phyloP scores from a whole-genome alignment of 2,797 vertebrate species.

The Potorous gilbertii region DNA sequence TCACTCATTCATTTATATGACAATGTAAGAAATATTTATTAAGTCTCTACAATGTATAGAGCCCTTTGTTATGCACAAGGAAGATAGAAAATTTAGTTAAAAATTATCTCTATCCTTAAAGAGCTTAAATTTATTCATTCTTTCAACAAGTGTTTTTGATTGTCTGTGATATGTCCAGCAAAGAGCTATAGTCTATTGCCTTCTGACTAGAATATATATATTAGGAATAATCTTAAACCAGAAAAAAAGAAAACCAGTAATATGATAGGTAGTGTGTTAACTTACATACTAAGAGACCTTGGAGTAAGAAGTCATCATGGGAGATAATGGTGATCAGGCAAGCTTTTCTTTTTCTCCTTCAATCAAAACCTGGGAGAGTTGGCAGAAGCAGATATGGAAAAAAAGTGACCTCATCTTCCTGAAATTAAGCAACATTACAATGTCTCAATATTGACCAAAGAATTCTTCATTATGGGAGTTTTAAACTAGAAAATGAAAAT shows the following conservation, averaged over 20 bases:
- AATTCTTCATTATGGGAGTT: background rate
- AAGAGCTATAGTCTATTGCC: constrained; percentile 1
- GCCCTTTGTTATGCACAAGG: background rate
- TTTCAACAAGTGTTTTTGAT: constrained; percentile 23
- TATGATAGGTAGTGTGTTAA: background rate
- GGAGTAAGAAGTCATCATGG: background rate
- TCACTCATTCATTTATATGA: background rate
- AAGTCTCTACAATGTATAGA: background rate
- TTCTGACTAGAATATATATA: background rate
- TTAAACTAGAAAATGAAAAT: background rate
- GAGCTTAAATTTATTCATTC: constrained; percentile 31
- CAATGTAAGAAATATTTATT: background rate
- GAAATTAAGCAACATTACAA: background rate
- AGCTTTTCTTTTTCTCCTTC: background rate
- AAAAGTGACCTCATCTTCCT: background rate
- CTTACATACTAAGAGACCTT: background rate
- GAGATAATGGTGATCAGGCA: background rate
- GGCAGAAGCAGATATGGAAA: background rate
- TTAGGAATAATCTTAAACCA: background rate
- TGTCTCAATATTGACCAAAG: background rate
- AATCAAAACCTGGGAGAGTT: background rate
- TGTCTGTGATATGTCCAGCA: background rate
- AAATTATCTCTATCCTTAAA: background rate
- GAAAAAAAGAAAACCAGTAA: no score
- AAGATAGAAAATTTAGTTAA: background rate